These are phyloP conservation scores for Kryptolebias ocellatus DNA, from an alignment of 2,797 vertebrate genomes.

Conservation along the genomic window DNA sequence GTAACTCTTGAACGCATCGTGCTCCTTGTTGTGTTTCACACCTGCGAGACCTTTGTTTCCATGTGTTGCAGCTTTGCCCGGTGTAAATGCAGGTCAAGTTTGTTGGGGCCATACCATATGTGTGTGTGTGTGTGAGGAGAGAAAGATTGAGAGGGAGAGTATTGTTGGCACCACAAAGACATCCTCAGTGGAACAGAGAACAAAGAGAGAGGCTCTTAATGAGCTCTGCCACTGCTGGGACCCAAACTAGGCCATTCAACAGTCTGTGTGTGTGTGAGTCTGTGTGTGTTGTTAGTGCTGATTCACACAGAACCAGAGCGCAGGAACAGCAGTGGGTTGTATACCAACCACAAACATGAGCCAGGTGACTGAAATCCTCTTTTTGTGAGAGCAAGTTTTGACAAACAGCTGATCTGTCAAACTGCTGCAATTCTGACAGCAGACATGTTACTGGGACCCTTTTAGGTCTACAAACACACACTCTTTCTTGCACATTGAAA, in stretches of 20 bases:
- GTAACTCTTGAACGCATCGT: background rate
- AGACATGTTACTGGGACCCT: background rate
- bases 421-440: background rate
- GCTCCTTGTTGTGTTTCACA: background rate
- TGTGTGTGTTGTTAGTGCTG: slow-evolving; percentile 38
- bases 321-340: slow-evolving; percentile 47
- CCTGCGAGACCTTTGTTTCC: slow-evolving; percentile 6
- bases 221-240: slow-evolving; percentile 69
- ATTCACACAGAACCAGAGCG: slow-evolving; percentile 43
- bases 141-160: background rate
- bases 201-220: slow-evolving; percentile 73
- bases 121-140: slow-evolving; percentile 26
- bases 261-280: slow-evolving; percentile 11
- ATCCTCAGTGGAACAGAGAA: slow-evolving; percentile 67
- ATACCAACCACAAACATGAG: slow-evolving; percentile 34
- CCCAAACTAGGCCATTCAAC: slow-evolving; percentile 76
- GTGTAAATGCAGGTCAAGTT: slow-evolving; percentile 10
- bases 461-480: background rate
- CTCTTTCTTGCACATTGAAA: background rate
- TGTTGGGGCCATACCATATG: slow-evolving; percentile 1
- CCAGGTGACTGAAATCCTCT: slow-evolving; percentile 30
- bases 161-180: slow-evolving; percentile 56
- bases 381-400: slow-evolving; percentile 34
- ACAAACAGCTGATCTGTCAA: background rate
- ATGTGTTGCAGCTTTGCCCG: slow-evolving; percentile 7